These are phyloP conservation scores for Calonectris borealis DNA, from an alignment of 2,113 vertebrate species.

Conservation along the genomic window DNA sequence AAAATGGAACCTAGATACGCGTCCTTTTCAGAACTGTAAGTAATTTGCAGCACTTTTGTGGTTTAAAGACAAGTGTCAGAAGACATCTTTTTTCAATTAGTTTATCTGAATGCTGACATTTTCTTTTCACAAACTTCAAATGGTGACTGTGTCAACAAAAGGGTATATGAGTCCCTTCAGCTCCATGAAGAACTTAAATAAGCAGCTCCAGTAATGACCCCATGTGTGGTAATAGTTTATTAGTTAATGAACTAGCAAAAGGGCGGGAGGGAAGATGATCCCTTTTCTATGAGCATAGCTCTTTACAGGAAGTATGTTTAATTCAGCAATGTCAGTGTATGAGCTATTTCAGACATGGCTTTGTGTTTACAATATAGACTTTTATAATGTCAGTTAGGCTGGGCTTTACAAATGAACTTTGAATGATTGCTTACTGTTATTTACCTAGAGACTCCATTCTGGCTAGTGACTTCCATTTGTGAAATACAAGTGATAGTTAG, in stretches of 20 bases:
- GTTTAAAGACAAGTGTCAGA: constrained; percentile 14
- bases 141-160: background rate
- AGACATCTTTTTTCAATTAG: constrained; percentile 13
- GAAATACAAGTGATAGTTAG: background rate
- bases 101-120: constrained; percentile 18
- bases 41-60: background rate
- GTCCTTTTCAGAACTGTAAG: constrained; percentile 1
- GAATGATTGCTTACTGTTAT: background rate
- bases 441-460: background rate
- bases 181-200: background rate
- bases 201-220: background rate
- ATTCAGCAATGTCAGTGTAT: background rate
- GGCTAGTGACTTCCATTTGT: background rate
- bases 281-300: background rate
- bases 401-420: background rate
- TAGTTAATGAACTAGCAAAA: constrained; percentile 6
- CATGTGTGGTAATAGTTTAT: background rate
- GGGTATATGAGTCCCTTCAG: background rate
- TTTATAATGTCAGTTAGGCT: background rate
- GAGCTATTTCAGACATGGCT: background rate
- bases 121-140: constrained; percentile 11
- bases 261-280: background rate
- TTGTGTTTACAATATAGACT: background rate
- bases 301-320: background rate
- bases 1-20: background rate